phyloP scores from a whole-genome alignment of 2,888 invertebrate species.

The Steinernema carpocapsae region DNA sequence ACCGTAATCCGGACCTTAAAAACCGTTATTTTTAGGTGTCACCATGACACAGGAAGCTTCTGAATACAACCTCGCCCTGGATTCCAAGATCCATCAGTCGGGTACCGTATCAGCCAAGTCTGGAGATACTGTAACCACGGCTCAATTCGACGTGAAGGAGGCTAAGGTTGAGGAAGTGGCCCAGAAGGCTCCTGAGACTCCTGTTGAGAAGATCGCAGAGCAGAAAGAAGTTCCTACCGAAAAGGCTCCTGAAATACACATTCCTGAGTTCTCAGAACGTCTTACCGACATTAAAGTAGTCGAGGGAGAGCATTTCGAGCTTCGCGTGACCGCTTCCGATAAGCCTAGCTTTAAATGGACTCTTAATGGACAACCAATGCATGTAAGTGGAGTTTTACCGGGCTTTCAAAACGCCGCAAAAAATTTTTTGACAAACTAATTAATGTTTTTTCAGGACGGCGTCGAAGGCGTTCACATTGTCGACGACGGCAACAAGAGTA shows the following conservation, averaged over 20 bases:
- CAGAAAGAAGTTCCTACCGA: conserved; percentile 35
- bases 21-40: neutral
- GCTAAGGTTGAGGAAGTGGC: conserved; percentile 28
- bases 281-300: conserved; percentile 81
- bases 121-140: conserved; percentile 27
- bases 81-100: conserved; percentile 1
- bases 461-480: conserved; percentile 56
- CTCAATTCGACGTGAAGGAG: conserved; percentile 33
- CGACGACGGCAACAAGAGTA: conserved; percentile 55
- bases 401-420: neutral
- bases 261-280: conserved; percentile 83
- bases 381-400: conserved; percentile 32
- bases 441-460: conserved; percentile 56
- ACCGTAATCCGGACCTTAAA: neutral
- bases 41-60: conserved; percentile 24
- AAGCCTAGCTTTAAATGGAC: conserved; percentile 79
- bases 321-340: conserved; percentile 62
- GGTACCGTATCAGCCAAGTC: conserved; percentile 21
- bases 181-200: conserved; percentile 27
- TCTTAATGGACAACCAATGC: conserved; percentile 56
- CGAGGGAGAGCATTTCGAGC: conserved; percentile 58
- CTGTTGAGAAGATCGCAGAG: conserved; percentile 35
- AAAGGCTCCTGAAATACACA: conserved; percentile 69
- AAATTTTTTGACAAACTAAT: no score
- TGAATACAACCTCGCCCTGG: conserved; percentile 6